Base-by-base conservation (phyloP, 2,797 vertebrate genomes). In the Champsocephalus gunnari region DNA sequence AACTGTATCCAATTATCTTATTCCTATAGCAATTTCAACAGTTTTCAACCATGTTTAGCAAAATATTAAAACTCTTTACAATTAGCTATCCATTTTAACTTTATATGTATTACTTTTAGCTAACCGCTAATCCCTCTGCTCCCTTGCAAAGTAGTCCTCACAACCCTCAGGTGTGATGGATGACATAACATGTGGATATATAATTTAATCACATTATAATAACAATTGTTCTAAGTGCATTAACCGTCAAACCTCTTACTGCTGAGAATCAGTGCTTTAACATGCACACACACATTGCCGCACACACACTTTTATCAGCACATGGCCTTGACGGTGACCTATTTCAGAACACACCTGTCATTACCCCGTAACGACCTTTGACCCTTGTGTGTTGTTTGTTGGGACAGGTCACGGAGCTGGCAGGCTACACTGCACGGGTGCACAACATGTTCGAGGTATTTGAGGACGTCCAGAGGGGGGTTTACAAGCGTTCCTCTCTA, bases 361-460 rank as follows among this genome's bases (percentile, higher is more conserved):
- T 60, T 41, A 34, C 34, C 24, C 2, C 2, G 43, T 3, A 12
- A 2, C 79, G 44, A 81, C 69, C 57, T 50, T 21, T 82, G 48
- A 72, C 66, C 79, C 12, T 11, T 47, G 17, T 70, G 56, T 83
- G 64, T 84, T 83, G 64, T 83, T 65, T 83, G 66, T 61, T 81
- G 78, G 68, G 55, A 63, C 90, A 99, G 98, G 92, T 99, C 88
- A 99, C 98, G 4, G 98, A 99, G 88, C 91, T 99, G 88, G 98
- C 98, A 43, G 98, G 98, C 44, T 99, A 99, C 89, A 99, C 98
- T 0, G 96, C 98, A 17, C 94, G 98, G 10, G 98, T 99, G 38
- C 96, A 98, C 92, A 97, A 97, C 90, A 98, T 99, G 97, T 97
- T 99, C 75, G 91, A 92, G 72, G 98, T 99, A 83, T 99, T 99